These are phyloP conservation scores for Phytoseiulus persimilis DNA, from an alignment of 2,888 invertebrate genomes.

Conservation along the genomic window DNA sequence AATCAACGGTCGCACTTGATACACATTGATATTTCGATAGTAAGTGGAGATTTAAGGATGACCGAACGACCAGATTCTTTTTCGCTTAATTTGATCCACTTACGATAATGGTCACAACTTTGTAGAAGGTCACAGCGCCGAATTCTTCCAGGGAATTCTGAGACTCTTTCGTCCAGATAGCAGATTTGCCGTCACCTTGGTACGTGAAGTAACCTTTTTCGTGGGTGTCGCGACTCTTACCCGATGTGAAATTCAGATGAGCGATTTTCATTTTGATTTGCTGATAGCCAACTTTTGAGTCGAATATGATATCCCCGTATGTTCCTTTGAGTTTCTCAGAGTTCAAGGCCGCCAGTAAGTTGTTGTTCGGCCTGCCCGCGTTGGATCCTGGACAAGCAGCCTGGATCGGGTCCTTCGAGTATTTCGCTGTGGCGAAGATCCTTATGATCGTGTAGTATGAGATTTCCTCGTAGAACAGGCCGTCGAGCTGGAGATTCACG, in stretches of 20 bases:
- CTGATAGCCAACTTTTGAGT: neutral
- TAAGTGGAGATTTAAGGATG: too few species aligned
- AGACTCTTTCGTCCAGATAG: neutral
- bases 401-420: slow-evolving; percentile 1
- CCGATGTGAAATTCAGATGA: slow-evolving; percentile 6
- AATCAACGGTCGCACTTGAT: slow-evolving; percentile 5
- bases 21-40: too few species aligned
- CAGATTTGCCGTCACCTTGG: neutral
- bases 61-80: too few species aligned
- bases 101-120: slow-evolving; percentile 74
- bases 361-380: neutral
- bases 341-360: neutral
- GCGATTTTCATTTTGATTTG: slow-evolving; percentile 6
- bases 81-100: too few species aligned
- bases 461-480: slow-evolving; percentile 30
- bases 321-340: neutral
- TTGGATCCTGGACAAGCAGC: neutral
- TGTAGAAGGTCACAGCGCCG: slow-evolving; percentile 72
- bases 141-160: neutral
- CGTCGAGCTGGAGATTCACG: slow-evolving; percentile 6
- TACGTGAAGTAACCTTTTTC: slow-evolving; percentile 15
- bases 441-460: neutral
- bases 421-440: neutral
- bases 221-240: neutral
- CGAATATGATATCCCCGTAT: slow-evolving; percentile 20